A percentile compares a stretch with the other conserved stretches of the same genome.
Evolutionary conservation across 2,113 vertebrate genomes (phyloP).

Genomic region (Microcebus tavaratra): DNA sequence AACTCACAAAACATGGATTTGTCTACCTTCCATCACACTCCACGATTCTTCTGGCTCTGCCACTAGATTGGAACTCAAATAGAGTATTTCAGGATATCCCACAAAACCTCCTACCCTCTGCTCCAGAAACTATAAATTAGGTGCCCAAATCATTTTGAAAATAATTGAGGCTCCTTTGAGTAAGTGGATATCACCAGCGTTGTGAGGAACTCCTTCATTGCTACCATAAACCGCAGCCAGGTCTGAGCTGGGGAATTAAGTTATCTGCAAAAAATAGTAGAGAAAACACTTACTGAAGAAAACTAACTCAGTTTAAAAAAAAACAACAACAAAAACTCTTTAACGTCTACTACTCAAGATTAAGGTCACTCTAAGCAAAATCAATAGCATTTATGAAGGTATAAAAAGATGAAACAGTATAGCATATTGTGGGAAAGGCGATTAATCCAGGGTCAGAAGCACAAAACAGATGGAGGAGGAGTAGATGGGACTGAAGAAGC

Average conservation of each 20-base stretch:
- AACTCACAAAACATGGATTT: background rate
- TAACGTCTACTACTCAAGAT: background rate
- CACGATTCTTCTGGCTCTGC: background rate
- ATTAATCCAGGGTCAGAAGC: background rate
- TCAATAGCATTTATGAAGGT: background rate
- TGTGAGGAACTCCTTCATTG: background rate
- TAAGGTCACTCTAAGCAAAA: background rate
- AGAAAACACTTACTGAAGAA: background rate
- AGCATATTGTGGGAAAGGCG: background rate
- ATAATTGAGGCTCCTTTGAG: background rate
- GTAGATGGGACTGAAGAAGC: background rate
- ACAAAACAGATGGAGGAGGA: background rate
- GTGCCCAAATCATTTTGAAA: background rate
- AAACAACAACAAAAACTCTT: background rate
- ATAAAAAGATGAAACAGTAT: background rate
- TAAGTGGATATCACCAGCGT: background rate
- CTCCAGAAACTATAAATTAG: background rate
- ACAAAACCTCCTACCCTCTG: background rate
- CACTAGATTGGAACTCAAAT: background rate
- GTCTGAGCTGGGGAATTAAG: background rate
- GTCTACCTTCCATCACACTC: background rate
- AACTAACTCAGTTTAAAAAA: background rate
- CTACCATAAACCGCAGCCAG: background rate
- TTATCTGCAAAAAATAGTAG: background rate
- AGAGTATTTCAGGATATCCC: background rate